Percentiles rank a stretch among this genome's conserved stretches.
Evolutionary conservation across 2,797 vertebrate genomes (phyloP).

Genomic region (Sebastes diaconus): DNA sequence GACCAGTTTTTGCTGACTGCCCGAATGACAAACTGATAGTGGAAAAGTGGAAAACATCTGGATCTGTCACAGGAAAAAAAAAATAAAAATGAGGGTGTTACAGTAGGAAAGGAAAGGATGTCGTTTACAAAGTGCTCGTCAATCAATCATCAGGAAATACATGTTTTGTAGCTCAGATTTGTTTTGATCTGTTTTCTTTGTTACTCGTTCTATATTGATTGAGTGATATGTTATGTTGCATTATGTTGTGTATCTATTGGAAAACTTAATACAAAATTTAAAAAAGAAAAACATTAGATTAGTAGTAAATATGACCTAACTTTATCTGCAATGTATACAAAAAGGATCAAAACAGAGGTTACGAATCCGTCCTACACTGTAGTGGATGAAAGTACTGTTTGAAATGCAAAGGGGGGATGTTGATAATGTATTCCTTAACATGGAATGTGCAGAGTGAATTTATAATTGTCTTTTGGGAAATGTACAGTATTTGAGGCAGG

Average conservation of each 20-base stretch:
- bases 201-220: not conserved
- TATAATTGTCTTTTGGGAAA: slow-evolving; percentile 28
- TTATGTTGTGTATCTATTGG: not conserved
- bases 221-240: not conserved
- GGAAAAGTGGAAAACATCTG: slow-evolving; percentile 8
- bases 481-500: not conserved
- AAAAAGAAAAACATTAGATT: not conserved
- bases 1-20: slow-evolving; percentile 21
- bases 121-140: not conserved
- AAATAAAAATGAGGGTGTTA: not conserved
- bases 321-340: not conserved
- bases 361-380: not conserved
- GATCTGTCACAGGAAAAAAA: not conserved
- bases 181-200: not conserved
- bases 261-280: not conserved
- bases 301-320: not conserved
- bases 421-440: slow-evolving; percentile 24
- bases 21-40: slow-evolving; percentile 5
- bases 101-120: not conserved
- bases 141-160: not conserved
- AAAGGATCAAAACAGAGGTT: not conserved
- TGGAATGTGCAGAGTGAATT: not conserved
- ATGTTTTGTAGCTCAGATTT: not conserved
- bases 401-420: slow-evolving; percentile 19
- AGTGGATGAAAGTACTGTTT: slow-evolving; percentile 11